Evolutionary conservation across 2,113 vertebrate genomes (phyloP).

Genomic region (Grammomys surdaster): DNA sequence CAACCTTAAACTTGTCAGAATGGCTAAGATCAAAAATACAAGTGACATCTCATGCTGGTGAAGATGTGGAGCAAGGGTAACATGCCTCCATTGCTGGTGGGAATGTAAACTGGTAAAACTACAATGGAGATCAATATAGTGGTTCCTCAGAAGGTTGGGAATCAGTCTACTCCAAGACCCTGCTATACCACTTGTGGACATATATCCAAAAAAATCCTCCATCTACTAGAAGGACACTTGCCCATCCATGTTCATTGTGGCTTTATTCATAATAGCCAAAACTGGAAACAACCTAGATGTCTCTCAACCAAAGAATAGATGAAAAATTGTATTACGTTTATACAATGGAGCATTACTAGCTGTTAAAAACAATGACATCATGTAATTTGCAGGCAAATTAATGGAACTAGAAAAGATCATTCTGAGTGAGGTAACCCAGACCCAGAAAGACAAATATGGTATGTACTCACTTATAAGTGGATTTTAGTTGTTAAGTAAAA

Average conservation of each 20-base stretch:
- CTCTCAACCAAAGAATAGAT: background rate
- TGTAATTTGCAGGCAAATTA: background rate
- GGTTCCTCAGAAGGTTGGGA: background rate
- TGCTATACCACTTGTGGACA: background rate
- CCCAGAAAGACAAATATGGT: background rate
- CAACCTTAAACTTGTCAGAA: background rate
- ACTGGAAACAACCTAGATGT: background rate
- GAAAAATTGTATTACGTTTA: background rate
- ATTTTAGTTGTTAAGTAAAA: background rate
- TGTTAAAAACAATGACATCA: background rate
- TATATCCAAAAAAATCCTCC: background rate
- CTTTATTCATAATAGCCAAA: background rate
- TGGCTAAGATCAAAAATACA: background rate
- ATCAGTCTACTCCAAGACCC: background rate
- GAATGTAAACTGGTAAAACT: background rate
- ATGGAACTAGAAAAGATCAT: background rate
- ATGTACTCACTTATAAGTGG: background rate
- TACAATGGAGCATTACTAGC: background rate
- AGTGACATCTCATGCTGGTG: background rate
- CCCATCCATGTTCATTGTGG: background rate
- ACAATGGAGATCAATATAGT: background rate
- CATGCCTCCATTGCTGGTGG: background rate
- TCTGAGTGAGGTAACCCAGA: background rate
- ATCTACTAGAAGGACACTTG: background rate
- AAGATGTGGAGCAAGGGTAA: background rate